Conservation (phyloP, 1,140 invertebrate species). For the Limonius californicus region DNA sequence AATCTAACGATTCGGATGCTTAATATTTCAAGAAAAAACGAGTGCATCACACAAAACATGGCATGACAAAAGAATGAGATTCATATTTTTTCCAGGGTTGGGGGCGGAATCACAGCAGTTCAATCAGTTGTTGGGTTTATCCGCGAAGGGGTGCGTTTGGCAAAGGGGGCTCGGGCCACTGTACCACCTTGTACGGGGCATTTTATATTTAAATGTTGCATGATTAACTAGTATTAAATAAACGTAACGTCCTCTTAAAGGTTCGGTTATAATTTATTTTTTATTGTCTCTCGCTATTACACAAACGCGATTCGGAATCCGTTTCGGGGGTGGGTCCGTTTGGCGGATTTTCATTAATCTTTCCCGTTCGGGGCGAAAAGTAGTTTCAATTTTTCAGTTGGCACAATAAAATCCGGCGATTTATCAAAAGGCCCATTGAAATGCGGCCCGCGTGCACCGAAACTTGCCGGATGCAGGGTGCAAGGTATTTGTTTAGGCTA, state of each 20-base stretch:
- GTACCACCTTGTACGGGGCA: conserved; percentile 45
- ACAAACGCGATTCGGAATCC: conserved; percentile 34
- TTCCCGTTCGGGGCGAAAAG: background rate
- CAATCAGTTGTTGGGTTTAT: conserved; percentile 6
- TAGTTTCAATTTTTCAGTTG: conserved; percentile 6
- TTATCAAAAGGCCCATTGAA: conserved; percentile 25
- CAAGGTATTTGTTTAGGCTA: conserved; percentile 29
- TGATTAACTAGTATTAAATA: conserved; percentile 49
- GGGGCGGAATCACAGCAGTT: background rate
- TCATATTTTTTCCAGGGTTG: conserved; percentile 2
- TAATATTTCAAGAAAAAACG: conserved; percentile 1
- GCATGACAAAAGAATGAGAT: conserved; percentile 12
- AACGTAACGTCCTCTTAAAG: conserved; percentile 45
- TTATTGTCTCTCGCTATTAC: conserved; percentile 44
- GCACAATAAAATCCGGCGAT: conserved; percentile 17
- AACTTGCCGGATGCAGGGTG: conserved; percentile 22
- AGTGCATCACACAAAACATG: conserved; percentile 14
- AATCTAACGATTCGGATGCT: background rate
- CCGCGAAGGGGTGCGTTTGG: background rate
- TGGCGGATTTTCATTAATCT: conserved; percentile 5
- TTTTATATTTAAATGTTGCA: conserved; percentile 48
- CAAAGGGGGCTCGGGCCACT: conserved; percentile 12
- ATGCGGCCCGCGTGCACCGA: conserved; percentile 4
- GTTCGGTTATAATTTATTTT: conserved; percentile 47
- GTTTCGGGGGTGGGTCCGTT: background rate